A percentile compares a stretch with the other conserved stretches of the same genome.
Conservation (phyloP, 1,140 invertebrate species). For the Heliconius hermathena region DNA sequence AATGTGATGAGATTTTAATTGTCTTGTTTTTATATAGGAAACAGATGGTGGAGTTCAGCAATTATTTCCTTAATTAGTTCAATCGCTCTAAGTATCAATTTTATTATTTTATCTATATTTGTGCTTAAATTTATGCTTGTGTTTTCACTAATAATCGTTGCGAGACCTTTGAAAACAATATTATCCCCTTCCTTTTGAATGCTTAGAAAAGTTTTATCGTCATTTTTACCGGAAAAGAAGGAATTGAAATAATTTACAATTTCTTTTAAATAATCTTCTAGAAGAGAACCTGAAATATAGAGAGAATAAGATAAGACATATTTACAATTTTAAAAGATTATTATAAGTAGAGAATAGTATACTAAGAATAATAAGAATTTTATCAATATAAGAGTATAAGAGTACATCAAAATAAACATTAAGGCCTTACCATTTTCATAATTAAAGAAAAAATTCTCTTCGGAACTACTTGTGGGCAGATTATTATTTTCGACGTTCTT, state of each 20-base stretch:
- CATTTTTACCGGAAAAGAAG: neutral
- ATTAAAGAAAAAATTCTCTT: neutral
- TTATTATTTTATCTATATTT: neutral
- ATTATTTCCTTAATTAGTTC: neutral
- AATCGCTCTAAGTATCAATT: neutral
- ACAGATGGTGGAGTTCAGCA: neutral
- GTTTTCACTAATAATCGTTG: neutral
- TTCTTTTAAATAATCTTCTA: neutral
- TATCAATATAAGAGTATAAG: neutral
- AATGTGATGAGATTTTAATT: neutral
- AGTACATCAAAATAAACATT: neutral
- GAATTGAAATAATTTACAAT: neutral
- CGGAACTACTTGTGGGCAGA: neutral
- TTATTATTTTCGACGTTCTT: neutral
- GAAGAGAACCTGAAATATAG: neutral
- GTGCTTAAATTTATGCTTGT: neutral
- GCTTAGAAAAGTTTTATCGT: neutral
- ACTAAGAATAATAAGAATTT: too few species aligned
- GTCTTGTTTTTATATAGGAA: neutral
- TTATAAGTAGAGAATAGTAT: too few species aligned
- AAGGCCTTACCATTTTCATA: neutral
- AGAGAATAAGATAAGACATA: too few species aligned
- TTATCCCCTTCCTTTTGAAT: conserved; percentile 1
- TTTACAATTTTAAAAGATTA: neutral
- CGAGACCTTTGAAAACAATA: neutral